Evolutionary conservation across 1,140 invertebrate genomes (phyloP), one percentile per base, ranked within the genome.

Genomic region (Orchesella cincta): DNA sequence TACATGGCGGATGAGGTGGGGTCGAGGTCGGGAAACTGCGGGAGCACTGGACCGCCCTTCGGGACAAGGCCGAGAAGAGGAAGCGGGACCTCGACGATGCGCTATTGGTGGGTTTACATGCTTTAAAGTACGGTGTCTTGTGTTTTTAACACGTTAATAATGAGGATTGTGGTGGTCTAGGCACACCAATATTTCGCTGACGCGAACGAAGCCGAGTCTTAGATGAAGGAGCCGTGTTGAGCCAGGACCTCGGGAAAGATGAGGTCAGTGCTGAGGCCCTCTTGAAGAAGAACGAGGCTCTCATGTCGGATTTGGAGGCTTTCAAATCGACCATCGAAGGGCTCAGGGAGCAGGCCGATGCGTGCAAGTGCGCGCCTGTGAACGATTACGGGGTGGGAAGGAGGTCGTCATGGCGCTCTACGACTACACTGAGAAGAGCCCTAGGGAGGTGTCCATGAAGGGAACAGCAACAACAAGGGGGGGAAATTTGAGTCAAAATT

Each of bases 361-460:
- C 92, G 62, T 99, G 98, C 86, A 90, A 99, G 90, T 95, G 98
- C 89, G 96, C 98, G 86, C 95, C 96, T 1, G 93, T 96, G 52
- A 90, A 96, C 81, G 97, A 98, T 85, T 29, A 52, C 74, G 81
- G 0, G 35, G 95, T 28, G 95, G 95, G 64, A 96, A 97, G 85
- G 98, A 99, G n/a, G 98, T 94, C 83, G 98, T 99, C 33, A 91
- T 98, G 77, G 97, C 97, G 20, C 88, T 99, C 0, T 99, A 99
- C 86, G 97, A 99, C 86, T 99, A 99, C 86, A 93, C 94, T 0
- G 98, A 99, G 87, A 99, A 99, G 85, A 97, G 94, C 0, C 98
- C 98, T 0, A 89, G 98, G 35, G 98, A 99, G 86, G 97, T 99
- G 0, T 98, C 96, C 26, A 99, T 99, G 95, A 99, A 99, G 87